These are phyloP conservation scores for Tachycineta bicolor DNA, from an alignment of 2,113 vertebrate genomes.

Conservation along the genomic window DNA sequence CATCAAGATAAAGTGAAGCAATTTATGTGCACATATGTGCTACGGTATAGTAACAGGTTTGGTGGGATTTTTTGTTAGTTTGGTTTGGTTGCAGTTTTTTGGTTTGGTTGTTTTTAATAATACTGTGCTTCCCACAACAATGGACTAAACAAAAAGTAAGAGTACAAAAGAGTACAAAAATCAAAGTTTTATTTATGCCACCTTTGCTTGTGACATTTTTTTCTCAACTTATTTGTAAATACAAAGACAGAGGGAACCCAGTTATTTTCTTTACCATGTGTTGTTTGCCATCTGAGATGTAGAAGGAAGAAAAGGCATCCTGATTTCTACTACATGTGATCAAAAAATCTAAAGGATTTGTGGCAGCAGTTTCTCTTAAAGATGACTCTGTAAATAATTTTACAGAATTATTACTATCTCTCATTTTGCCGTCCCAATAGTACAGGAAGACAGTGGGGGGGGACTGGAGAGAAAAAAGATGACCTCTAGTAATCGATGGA, in stretches of 20 bases:
- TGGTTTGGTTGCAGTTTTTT: background rate
- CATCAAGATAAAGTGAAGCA: background rate
- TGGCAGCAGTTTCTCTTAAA: background rate
- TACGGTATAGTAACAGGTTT: background rate
- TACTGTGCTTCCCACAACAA: background rate
- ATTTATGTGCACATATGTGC: background rate
- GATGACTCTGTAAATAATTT: background rate
- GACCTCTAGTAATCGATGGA: background rate
- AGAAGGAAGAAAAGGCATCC: background rate
- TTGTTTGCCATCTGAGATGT: background rate
- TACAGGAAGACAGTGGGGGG: background rate
- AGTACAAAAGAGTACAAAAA: background rate
- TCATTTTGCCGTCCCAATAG: background rate
- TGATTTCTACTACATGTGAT: background rate
- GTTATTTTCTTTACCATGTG: background rate
- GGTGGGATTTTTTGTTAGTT: background rate
- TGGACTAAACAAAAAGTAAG: background rate
- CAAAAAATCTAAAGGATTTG: background rate
- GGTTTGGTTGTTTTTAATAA: background rate
- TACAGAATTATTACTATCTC: background rate
- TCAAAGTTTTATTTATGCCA: background rate
- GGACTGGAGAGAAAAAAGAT: too few relatives aligned
- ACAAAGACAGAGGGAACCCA: background rate
- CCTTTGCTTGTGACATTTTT: background rate
- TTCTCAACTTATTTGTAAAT: background rate